Percentiles rank a stretch among this genome's conserved stretches.
phyloP scores from a whole-genome alignment of 2,888 invertebrate genomes.

The Octonoba sinensis region DNA sequence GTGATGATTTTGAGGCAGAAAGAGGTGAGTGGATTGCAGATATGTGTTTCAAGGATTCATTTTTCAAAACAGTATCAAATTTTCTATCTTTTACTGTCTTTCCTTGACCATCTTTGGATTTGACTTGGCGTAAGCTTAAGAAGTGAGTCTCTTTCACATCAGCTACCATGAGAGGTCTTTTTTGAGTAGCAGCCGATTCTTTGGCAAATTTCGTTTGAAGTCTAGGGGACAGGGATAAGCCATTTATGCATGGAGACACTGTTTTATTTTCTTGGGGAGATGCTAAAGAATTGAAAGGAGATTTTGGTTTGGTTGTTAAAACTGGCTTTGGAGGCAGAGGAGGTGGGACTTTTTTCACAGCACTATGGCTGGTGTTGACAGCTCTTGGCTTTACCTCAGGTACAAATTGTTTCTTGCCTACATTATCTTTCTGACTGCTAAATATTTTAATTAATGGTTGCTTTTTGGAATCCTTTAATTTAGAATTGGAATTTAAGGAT shows the following conservation, averaged over 20 bases:
- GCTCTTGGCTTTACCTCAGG: not conserved
- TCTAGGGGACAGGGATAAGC: conserved; percentile 54
- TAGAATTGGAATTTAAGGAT: not conserved
- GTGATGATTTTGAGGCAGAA: conserved; percentile 31
- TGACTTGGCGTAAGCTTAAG: conserved; percentile 20
- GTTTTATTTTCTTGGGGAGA: not conserved
- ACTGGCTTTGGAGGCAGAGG: conserved; percentile 53
- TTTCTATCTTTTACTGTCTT: conserved; percentile 37
- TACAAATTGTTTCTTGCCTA: not conserved
- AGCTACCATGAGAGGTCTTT: conserved; percentile 45
- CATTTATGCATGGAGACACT: conserved; percentile 48
- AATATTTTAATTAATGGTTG: not conserved
- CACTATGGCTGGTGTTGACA: not conserved
- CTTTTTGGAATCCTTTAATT: conserved; percentile 3
- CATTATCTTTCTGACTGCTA: not conserved
- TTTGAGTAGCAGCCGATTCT: conserved; percentile 34
- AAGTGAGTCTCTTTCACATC: conserved; percentile 56
- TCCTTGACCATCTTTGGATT: conserved; percentile 26
- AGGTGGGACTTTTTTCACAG: conserved; percentile 45
- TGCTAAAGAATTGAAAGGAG: not conserved
- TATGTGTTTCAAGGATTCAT: conserved; percentile 43
- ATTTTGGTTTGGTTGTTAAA: conserved; percentile 18
- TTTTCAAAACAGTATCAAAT: conserved; percentile 52
- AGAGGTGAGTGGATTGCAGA: conserved; percentile 29
- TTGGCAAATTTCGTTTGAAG: conserved; percentile 33